A percentile compares a stretch with the other conserved stretches of the same genome.
Conservation (phyloP, 2,113 vertebrate genomes). For the Lichenostomus cassidix region DNA sequence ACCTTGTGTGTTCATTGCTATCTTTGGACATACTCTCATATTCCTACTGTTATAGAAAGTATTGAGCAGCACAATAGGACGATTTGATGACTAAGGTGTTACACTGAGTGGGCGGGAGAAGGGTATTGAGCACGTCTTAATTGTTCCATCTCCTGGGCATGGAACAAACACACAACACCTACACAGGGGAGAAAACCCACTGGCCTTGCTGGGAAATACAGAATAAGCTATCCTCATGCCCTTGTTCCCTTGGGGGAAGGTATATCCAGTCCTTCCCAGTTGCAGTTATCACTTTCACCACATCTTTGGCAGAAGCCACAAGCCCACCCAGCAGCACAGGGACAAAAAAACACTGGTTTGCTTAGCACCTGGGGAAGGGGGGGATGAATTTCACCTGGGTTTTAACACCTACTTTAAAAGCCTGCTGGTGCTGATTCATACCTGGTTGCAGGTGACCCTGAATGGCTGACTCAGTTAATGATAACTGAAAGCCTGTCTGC, state of each 20-base stretch:
- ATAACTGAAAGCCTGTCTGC: background rate
- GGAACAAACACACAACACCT: background rate
- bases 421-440: background rate
- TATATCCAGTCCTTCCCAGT: background rate
- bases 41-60: constrained; percentile 44
- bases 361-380: background rate
- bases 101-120: background rate
- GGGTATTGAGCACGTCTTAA: constrained; percentile 12
- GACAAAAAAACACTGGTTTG: background rate
- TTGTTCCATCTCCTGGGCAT: constrained; percentile 11
- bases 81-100: constrained; percentile 48
- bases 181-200: background rate
- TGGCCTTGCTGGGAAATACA: background rate
- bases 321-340: background rate
- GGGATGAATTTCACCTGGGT: background rate
- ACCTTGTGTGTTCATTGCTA: constrained; percentile 65
- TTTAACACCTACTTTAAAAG: background rate
- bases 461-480: background rate
- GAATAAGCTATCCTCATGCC: background rate
- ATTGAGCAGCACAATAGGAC: constrained; percentile 10
- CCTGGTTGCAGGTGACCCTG: background rate
- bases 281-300: background rate
- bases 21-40: constrained; percentile 65
- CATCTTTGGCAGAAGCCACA: background rate
- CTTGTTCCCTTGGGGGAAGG: background rate